Base-by-base conservation (phyloP, 53 echinoderm and acorn worm species). In the Henricia sp. region DNA sequence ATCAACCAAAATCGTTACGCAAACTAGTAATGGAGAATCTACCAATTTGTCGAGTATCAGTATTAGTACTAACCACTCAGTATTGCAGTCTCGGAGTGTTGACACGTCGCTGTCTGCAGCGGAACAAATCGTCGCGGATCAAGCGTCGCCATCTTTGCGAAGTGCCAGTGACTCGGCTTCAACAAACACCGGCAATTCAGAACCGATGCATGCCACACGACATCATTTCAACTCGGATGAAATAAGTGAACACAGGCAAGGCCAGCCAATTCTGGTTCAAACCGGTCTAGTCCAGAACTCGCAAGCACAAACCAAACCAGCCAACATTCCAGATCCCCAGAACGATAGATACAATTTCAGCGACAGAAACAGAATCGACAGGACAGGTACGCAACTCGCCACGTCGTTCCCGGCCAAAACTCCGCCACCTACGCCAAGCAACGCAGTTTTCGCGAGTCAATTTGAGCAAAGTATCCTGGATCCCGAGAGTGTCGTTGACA, bases 341-440 rank as follows among this genome's bases (percentile, higher is more conserved):
- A 26, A 41, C 37, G 19, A 59, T 36, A 19, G 23, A n/a, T 26
- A 60, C 42, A 20, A 28, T 12, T 27, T 25, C 3, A 41, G 42
- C 27, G n/a, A 70, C 27, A 12, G 27, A 29, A 42, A 28, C 43
- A 19, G 12, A 8, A 25, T 58, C 58, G 29, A 26, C 27, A 5
- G 10, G 4, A 37, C 60, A 20, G 58, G 10, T 17, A 26, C 26
- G 42, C 53, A 62, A 50, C 86, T 86, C 23, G 54, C 74, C 17
- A 88, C 96, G 9, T 91, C 96, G 21, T 94, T 92, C 84, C 92
- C 92, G 14, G 86, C 85, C 39, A 93, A 91, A 69, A 97, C 97
- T 0, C 97, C 97, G 3, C 97, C 97, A 12, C 77, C 97, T 20
- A 94, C 97, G 0, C 94, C 92, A 10, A 38, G 73, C 46, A 90